Evolutionary conservation across 2,888 invertebrate genomes (phyloP), one percentile per base, ranked within the genome.

Genomic region (Pinctada fucata): DNA sequence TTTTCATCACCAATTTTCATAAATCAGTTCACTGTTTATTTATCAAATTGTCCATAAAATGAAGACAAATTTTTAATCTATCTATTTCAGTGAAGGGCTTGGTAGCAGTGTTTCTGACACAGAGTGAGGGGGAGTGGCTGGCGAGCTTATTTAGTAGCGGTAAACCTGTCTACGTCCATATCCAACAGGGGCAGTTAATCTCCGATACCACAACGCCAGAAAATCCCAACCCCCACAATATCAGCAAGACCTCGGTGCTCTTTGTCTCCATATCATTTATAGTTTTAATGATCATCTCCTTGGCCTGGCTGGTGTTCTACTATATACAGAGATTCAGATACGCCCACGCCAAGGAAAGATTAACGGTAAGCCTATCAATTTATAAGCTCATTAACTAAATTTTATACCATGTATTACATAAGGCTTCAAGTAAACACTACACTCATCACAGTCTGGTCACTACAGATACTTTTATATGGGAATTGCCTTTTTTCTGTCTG

Each of bases 231-330:
- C 79, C 82, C n/a, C 76, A 83, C 13, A 87, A 82, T 63, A 86
- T 88, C 75, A 97, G 97, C 93, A 91, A 91, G 92, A 97, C 97
- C 8, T 97, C 97, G 1, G 97, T 98, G 89, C 94, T 98, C 86
- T 97, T 98, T 93, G 97, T 98, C 78, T 97, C 97, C 83, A 97
- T 98, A 86, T 97, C 97, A 1, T 98, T 98, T 94, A 97, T 98
- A 87, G 96, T 98, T 81, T 94, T 98, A 87, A 97, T 98, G 97
- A 96, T 97, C 88, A 97, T 98, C 85, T 97, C 97, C 1, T 94
- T 98, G 88, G 97, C 97, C 47, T 98, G 98, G 98, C 95, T 98
- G 66, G 96, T 98, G 81, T 98, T 98, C 94, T 98, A 98, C 94
- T 98, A 98, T 93, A 96, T 98, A 75, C 98, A 98, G 93, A 94